These are phyloP conservation scores for Cheirogaleus major DNA, from an alignment of 2,797 vertebrate species.

Conservation along the genomic window DNA sequence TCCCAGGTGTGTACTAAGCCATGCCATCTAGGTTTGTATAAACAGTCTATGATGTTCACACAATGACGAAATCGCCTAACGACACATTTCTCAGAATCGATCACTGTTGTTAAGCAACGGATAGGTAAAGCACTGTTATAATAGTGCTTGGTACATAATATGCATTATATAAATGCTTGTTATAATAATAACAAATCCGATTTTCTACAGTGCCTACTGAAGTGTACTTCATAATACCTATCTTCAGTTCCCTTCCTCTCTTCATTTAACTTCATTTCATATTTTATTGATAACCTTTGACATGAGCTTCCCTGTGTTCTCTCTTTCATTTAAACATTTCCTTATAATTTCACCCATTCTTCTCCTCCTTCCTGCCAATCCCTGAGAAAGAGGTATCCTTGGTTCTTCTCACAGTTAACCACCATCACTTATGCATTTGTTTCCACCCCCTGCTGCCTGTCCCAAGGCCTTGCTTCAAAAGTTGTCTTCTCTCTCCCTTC, in stretches of 20 bases:
- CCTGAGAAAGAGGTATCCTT: background rate
- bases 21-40: background rate
- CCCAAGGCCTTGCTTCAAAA: background rate
- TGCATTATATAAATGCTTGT: background rate
- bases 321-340: background rate
- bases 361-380: background rate
- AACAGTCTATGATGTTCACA: background rate
- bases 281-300: background rate
- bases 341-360: background rate
- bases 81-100: background rate
- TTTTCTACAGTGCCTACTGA: background rate
- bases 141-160: background rate
- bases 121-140: background rate
- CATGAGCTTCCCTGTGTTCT: background rate
- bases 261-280: background rate
- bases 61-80: background rate
- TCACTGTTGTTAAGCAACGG: background rate
- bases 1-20: background rate
- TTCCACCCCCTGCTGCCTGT: no score
- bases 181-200: background rate
- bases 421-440: accelerated
- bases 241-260: background rate
- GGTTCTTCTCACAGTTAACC: background rate
- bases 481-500: background rate
- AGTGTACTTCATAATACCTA: background rate